phyloP scores from a whole-genome alignment of 2,888 invertebrate genomes.

The Alloplasta piceator region DNA sequence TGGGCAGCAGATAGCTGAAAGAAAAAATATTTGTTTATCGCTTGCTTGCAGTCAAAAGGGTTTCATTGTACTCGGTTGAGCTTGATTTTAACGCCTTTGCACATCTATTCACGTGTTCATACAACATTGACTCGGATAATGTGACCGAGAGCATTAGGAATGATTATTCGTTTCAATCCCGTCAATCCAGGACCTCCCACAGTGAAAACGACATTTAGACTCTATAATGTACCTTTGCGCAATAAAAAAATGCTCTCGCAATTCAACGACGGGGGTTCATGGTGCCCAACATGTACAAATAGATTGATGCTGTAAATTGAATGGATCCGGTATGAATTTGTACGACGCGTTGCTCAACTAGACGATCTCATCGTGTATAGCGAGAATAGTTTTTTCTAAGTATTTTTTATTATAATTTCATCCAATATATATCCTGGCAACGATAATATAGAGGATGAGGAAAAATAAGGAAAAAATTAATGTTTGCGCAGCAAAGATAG shows the following conservation, averaged over 20 bases:
- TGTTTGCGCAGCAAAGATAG: constrained; percentile 13
- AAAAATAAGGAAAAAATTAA: constrained; percentile 1
- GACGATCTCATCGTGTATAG: background rate
- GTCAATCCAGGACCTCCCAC: constrained; percentile 59
- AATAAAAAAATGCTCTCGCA: constrained; percentile 51
- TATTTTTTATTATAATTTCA: background rate
- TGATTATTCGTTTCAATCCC: constrained; percentile 64
- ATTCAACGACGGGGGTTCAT: constrained; percentile 52
- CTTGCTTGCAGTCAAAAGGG: no score
- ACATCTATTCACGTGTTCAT: no score
- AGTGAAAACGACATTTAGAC: constrained; percentile 60
- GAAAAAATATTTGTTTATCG: no score
- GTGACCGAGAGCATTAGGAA: constrained; percentile 44
- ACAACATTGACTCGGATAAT: constrained; percentile 24
- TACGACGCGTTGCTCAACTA: constrained; percentile 31
- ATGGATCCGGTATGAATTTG: constrained; percentile 63
- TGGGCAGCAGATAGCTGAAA: no score
- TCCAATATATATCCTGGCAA: background rate
- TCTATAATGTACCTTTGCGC: constrained; percentile 48
- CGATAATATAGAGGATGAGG: background rate
- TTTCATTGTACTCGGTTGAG: no score
- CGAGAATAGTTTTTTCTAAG: background rate
- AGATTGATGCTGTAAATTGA: constrained; percentile 67
- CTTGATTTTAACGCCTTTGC: no score
- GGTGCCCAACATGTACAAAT: constrained; percentile 55